Base-by-base conservation (phyloP, 2,888 invertebrate genomes). In the Cerceris rybyensis region DNA sequence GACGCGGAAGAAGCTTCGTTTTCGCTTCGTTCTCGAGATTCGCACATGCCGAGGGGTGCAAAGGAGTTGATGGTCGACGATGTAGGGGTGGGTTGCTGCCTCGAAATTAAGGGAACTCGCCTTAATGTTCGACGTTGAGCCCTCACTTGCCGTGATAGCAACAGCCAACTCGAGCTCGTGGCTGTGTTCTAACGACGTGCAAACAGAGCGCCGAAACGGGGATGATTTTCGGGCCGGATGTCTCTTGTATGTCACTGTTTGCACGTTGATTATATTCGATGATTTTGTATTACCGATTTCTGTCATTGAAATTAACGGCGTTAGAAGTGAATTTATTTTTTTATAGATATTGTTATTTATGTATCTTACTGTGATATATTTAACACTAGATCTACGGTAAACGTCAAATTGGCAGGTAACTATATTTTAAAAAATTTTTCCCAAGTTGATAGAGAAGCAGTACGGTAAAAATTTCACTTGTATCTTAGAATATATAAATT, bases 1-100 rank as follows among this genome's bases (percentile, higher is more conserved):
- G 77, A 77, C 71, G 79, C 70, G 77, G 79, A 81, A 83, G 77
- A 77, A 71, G 79, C 78, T 84, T 86, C 84, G 78, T 84, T 81
- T 80, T 76, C 86, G 72, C 74, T 70, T 79, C 70, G 77, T 85
- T 81, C 73, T 64, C 59, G 50, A 67, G 46, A 50, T 66, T 71
- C 41, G 50, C 54, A 57, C 55, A 54, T 59, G 17, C 17, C 50
- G n/a, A 11, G 41, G 49, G 65, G 50, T 11, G 16, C 8, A 54
- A 65, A 42, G 42, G 55, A 54, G 65, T 65, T 59, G 59, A 68
- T 57, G 72, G 43, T 52, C 16, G 63, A 28, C 43, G 46, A 52
- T 46, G 49, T 17, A 67, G 52, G 41, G 39, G 55, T 14, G 16
- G 14, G 39, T 16, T 46, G n/a, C 9, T 2, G 60, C 17, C 43